Conservation (phyloP, 53 echinoderm and acorn worm species). For the Paracentrotus lividus region DNA sequence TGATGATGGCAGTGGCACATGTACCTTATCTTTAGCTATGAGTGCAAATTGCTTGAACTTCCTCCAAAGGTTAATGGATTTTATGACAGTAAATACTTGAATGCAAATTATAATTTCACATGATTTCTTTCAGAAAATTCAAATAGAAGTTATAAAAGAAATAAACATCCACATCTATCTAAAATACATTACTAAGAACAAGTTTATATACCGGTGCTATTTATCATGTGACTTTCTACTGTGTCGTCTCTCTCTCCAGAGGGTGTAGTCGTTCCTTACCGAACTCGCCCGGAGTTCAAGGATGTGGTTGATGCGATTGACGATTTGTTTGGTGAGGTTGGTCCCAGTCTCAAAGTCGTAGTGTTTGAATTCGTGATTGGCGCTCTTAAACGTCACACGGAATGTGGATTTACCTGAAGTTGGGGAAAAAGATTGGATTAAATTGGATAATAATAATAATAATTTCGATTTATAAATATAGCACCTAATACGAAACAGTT, state of each 20-base stretch:
- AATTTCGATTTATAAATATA: no score
- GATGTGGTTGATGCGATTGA: slow-evolving; percentile 92
- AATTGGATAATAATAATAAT: not conserved
- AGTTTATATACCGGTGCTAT: slow-evolving; percentile 8
- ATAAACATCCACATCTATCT: not conserved
- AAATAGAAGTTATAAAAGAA: not conserved
- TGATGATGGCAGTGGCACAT: no score
- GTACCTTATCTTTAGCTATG: no score
- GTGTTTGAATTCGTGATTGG: slow-evolving; percentile 95
- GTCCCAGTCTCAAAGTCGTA: slow-evolving; percentile 94
- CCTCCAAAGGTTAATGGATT: no score
- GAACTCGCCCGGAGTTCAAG: slow-evolving; percentile 91
- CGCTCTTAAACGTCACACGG: slow-evolving; percentile 90
- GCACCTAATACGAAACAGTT: no score
- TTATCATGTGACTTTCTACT: slow-evolving; percentile 83
- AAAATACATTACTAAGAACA: not conserved
- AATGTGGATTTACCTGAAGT: slow-evolving; percentile 88
- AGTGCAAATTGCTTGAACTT: no score
- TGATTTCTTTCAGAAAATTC: not conserved
- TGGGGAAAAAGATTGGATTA: not conserved
- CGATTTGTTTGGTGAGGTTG: slow-evolving; percentile 85
- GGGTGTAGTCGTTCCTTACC: slow-evolving; percentile 90
- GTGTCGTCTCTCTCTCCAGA: slow-evolving; percentile 83
- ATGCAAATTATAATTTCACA: not conserved
- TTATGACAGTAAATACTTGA: no score